Evolutionary conservation across 2,113 vertebrate genomes (phyloP).

Genomic region (Lophius piscatorius): DNA sequence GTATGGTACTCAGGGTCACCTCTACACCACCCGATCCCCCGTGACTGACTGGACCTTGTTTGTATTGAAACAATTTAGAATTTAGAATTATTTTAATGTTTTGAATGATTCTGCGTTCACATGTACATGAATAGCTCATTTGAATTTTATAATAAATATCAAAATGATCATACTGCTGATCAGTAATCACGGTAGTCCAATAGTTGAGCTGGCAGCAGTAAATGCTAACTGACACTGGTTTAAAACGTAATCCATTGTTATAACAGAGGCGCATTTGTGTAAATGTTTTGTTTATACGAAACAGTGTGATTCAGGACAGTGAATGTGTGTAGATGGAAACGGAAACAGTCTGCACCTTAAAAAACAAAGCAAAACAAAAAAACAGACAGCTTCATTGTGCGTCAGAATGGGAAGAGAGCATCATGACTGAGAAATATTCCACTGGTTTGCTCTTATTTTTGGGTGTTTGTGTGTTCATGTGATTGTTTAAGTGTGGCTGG

Average conservation of each 20-base stretch:
- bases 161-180: neutral
- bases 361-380: no score
- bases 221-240: neutral
- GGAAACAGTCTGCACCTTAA: neutral
- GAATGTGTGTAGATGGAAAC: neutral
- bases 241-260: neutral
- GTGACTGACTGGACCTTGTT: no score
- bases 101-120: no score
- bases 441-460: slow-evolving; percentile 5
- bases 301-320: neutral
- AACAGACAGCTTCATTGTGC: neutral
- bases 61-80: no score
- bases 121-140: no score
- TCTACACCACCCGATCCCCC: no score
- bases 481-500: slow-evolving; percentile 43
- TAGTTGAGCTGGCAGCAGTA: neutral
- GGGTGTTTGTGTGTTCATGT: slow-evolving; percentile 24
- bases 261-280: neutral
- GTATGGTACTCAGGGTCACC: no score
- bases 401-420: neutral
- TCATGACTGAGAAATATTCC: slow-evolving; percentile 1
- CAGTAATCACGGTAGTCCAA: no score
- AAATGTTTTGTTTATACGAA: neutral
- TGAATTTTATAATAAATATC: neutral
- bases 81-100: no score